These are phyloP conservation scores for Brachypteracias leptosomus DNA, from an alignment of 2,113 vertebrate genomes.

Conservation along the genomic window DNA sequence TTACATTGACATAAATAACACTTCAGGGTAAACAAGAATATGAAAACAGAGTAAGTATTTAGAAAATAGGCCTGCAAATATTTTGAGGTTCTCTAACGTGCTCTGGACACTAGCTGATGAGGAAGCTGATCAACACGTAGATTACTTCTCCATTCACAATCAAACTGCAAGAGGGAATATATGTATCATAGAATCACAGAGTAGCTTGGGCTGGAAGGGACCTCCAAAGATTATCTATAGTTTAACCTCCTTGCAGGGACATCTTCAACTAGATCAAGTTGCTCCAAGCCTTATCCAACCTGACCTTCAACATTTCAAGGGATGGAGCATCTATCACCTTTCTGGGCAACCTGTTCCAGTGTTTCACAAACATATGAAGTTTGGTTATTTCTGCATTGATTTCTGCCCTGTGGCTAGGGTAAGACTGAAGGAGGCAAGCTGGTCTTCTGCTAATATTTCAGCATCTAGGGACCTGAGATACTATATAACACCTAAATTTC, in stretches of 20 bases:
- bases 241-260: background rate
- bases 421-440: background rate
- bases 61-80: background rate
- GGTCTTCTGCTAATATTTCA: background rate
- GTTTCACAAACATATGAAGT: background rate
- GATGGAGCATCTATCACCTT: background rate
- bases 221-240: background rate
- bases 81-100: background rate
- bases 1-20: background rate
- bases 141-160: background rate
- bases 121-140: background rate
- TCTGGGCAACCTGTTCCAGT: background rate
- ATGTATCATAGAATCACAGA: background rate
- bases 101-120: background rate
- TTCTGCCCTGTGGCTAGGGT: accelerated
- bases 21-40: background rate
- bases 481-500: background rate
- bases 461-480: background rate
- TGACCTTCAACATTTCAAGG: background rate
- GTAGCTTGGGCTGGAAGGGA: background rate
- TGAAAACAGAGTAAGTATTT: background rate
- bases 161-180: background rate
- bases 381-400: background rate
- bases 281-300: background rate
- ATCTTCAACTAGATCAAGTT: background rate